Conservation (phyloP, 2,797 vertebrate species). For the Tarsius wallacei region DNA sequence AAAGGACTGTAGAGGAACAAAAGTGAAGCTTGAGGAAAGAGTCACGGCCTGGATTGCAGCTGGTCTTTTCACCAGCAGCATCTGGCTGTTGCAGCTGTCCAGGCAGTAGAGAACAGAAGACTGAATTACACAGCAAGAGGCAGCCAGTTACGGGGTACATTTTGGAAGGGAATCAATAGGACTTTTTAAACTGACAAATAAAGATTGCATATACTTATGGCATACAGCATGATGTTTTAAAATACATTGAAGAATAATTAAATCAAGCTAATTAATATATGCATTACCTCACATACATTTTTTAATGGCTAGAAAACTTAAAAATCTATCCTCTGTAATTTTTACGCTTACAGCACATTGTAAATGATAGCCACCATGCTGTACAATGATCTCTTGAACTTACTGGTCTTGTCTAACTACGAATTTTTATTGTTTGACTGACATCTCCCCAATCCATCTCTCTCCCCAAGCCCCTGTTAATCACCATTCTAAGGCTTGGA, state of each 20-base stretch:
- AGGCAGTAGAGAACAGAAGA: not conserved
- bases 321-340: not conserved
- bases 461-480: not conserved
- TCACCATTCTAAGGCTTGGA: not conserved
- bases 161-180: not conserved
- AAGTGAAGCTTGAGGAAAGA: not conserved
- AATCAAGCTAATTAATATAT: not conserved
- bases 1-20: not conserved
- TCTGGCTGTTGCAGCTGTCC: not conserved
- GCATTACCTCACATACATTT: not conserved
- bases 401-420: not conserved
- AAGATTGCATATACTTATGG: not conserved
- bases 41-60: no score
- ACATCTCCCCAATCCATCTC: not conserved
- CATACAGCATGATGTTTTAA: not conserved
- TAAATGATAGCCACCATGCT: not conserved
- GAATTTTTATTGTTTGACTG: not conserved
- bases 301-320: not conserved
- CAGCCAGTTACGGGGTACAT: not conserved
- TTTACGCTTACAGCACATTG: not conserved
- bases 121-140: not conserved
- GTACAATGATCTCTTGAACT: not conserved
- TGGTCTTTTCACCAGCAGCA: not conserved
- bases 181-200: not conserved
- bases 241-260: not conserved